Evolutionary conservation across 2,797 vertebrate genomes (phyloP), one percentile per base, ranked within the genome.

Genomic region (Allobates femoralis): DNA sequence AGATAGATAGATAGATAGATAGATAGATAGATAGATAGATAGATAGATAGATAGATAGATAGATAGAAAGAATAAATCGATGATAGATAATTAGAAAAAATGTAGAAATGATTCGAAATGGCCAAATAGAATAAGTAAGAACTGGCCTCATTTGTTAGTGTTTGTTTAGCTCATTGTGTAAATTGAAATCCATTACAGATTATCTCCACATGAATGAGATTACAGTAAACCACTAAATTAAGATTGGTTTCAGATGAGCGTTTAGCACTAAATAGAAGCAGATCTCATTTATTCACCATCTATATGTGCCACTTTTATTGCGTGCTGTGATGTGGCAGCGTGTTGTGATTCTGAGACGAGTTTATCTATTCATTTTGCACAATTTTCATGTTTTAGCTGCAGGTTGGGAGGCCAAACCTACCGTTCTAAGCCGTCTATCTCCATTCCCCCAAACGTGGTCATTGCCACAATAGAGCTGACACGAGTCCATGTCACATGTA

Each of bases 21-120:
- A 67, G 64, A 67, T 67, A 66, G 64, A 67, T 19, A 67, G 30
- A 67, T 67, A 67, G 28, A 16, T 66, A 30, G 62, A 66, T 30
- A 16, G 62, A 66, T 66, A 66, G 62, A 66, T 15, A 66, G 26
- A 30, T 30, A 66, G n/a, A n/a, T n/a, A n/a, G n/a, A n/a, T n/a
- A n/a, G n/a, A n/a, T n/a, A n/a, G n/a, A n/a, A n/a, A n/a, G 1
- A 21, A 4, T 1, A n/a, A n/a, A n/a, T n/a, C n/a, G n/a, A n/a
- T n/a, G 51, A 53, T 53, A 53, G 14, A 53, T 53, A 53, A 18
- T 15, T 18, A 53, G 5, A 53, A 1, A 53, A 15, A 12, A n/a
- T 58, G 26, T 11, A 62, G 58, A n/a, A 58, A n/a, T 23, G 6
- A 58, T 21, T 3, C 23, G 23, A 46, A 46, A 46, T 46, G 5